Conservation (phyloP, 2,888 invertebrate species). For the Drosophila crucigera region DNA sequence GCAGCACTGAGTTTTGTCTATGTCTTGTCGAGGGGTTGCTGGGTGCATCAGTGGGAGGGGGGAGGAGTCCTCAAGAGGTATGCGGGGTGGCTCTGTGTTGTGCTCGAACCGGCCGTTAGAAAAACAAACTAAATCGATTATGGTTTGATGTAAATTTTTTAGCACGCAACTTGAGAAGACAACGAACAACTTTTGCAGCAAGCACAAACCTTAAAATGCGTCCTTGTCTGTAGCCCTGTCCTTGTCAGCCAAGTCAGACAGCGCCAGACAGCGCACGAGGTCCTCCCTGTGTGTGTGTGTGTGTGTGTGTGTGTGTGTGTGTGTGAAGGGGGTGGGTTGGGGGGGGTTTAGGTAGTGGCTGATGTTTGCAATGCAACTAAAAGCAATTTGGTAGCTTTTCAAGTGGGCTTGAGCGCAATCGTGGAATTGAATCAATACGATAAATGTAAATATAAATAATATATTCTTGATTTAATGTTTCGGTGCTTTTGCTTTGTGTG, state of each 20-base stretch:
- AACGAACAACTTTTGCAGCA: conserved; percentile 12
- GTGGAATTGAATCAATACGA: not conserved
- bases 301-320: too few species aligned
- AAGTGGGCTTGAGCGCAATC: not conserved
- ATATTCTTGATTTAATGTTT: not conserved
- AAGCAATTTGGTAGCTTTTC: not conserved
- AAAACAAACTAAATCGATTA: conserved; percentile 59
- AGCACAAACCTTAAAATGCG: conserved; percentile 5
- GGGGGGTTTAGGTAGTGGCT: not conserved
- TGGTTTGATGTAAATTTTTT: conserved; percentile 51
- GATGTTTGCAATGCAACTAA: not conserved
- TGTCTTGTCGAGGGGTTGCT: not conserved
- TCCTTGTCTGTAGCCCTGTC: not conserved
- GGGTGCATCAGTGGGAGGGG: conserved; percentile 8
- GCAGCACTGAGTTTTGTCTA: conserved; percentile 21
- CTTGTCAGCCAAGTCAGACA: not conserved
- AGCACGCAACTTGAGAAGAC: conserved; percentile 10
- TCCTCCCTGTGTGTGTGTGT: not conserved
- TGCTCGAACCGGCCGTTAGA: not conserved
- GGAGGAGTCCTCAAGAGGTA: not conserved
- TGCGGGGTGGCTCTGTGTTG: conserved; percentile 6
- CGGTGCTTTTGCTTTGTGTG: not conserved
- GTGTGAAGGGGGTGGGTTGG: too few species aligned
- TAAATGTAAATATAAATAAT: not conserved
- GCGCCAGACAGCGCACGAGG: too few species aligned